phyloP scores from a whole-genome alignment of 2,888 invertebrate species.

The Podotricha telesiphe region DNA sequence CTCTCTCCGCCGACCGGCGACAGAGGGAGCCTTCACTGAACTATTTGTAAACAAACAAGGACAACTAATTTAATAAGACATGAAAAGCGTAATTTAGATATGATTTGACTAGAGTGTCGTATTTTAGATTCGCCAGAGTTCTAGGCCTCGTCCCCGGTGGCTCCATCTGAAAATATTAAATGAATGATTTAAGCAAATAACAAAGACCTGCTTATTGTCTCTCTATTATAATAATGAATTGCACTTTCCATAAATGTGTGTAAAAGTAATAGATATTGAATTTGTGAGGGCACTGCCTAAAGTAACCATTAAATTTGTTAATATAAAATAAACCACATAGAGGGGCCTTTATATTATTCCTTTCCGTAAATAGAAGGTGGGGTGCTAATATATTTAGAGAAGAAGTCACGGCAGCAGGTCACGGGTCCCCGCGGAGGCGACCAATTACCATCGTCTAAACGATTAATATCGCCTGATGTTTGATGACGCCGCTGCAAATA shows the following conservation, averaged over 20 bases:
- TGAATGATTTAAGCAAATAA: no score
- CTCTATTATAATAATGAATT: no score
- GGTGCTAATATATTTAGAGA: not conserved
- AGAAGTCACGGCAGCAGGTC: not conserved
- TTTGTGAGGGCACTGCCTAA: not conserved
- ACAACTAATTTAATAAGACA: constrained; percentile 30
- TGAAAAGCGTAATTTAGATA: constrained; percentile 47
- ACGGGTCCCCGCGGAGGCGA: not conserved
- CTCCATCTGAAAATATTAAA: constrained; percentile 53
- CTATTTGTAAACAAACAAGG: constrained; percentile 11
- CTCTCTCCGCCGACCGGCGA: constrained; percentile 58
- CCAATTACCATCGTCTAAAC: constrained; percentile 5
- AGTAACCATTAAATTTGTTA: not conserved
- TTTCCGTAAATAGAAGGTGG: not conserved
- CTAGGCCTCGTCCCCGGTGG: constrained; percentile 72
- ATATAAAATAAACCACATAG: not conserved
- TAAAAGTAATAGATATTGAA: no score
- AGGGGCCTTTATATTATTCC: not conserved
- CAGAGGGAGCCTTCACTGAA: not conserved
- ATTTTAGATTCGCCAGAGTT: constrained; percentile 60
- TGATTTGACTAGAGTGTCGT: constrained; percentile 56
- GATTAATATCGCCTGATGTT: constrained; percentile 2
- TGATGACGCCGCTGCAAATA: not conserved
- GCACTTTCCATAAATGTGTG: no score
- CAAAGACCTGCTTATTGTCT: no score